These are phyloP conservation scores for Hydrocynus forskahlii DNA, from an alignment of 2,797 vertebrate species.

Conservation along the genomic window DNA sequence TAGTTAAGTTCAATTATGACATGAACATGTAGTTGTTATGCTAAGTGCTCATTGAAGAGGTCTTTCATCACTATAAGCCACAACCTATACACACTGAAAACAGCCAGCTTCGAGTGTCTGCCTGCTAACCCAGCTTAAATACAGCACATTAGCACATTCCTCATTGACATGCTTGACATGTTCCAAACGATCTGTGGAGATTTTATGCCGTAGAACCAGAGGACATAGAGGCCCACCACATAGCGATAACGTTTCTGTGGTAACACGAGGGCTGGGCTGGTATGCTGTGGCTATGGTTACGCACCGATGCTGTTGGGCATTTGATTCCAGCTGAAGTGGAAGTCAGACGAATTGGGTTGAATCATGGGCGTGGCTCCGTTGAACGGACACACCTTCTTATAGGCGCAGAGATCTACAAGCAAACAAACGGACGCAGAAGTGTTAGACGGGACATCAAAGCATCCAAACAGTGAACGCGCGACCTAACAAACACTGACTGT, in stretches of 20 bases:
- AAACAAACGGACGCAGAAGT: slow-evolving; percentile 25
- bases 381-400: slow-evolving; percentile 95
- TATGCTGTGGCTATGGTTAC: slow-evolving; percentile 20
- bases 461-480: background rate
- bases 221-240: background rate
- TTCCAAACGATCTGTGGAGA: slow-evolving; percentile 3
- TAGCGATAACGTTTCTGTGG: background rate
- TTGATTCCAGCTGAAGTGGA: slow-evolving; percentile 99
- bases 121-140: background rate
- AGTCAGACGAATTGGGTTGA: slow-evolving; percentile 92
- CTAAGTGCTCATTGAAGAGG: too few relatives aligned
- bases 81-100: background rate
- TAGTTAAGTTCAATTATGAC: too few relatives aligned
- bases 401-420: slow-evolving; percentile 90
- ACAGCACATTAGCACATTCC: background rate
- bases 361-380: slow-evolving; percentile 92
- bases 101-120: background rate
- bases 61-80: background rate
- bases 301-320: slow-evolving; percentile 94
- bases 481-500: slow-evolving; percentile 85
- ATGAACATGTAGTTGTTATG: too few relatives aligned
- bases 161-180: slow-evolving; percentile 4
- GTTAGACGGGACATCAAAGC: background rate
- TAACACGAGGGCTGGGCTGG: background rate
- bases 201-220: background rate